Evolutionary conservation across 2,797 vertebrate species (phyloP).

Genomic region (Podarcis lilfordi): DNA sequence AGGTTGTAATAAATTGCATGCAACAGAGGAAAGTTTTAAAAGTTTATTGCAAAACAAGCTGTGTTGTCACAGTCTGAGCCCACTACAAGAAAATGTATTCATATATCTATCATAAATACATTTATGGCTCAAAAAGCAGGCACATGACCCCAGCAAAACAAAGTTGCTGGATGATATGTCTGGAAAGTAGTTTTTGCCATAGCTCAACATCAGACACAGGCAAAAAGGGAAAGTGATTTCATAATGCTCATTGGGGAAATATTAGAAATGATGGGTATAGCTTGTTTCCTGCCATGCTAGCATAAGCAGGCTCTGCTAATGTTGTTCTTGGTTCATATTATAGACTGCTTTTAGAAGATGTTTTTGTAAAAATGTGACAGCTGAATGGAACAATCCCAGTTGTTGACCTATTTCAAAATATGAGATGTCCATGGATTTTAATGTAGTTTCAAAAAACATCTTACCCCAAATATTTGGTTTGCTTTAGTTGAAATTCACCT

Average conservation of each 20-base stretch:
- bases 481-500: conserved; percentile 34
- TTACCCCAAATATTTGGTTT: neutral
- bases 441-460: conserved; percentile 30
- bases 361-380: neutral
- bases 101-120: conserved; percentile 63
- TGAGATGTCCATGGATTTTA: neutral
- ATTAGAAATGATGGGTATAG: neutral
- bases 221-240: conserved; percentile 22
- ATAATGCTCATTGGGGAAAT: neutral
- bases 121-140: conserved; percentile 76
- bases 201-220: conserved; percentile 63
- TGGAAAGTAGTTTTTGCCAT: conserved; percentile 59
- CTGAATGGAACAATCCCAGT: neutral
- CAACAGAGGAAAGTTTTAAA: conserved; percentile 62
- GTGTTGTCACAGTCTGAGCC: conserved; percentile 58
- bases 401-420: neutral
- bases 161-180: conserved; percentile 55
- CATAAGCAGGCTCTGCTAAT: neutral
- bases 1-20: conserved; percentile 76
- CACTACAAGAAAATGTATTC: conserved; percentile 37
- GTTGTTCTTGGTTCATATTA: neutral
- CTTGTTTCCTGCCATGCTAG: neutral
- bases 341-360: neutral
- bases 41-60: conserved; percentile 67
- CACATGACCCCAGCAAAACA: conserved; percentile 70